Conservation (phyloP, 53 echinoderm and acorn worm species). For the Holothuria leucospilota region DNA sequence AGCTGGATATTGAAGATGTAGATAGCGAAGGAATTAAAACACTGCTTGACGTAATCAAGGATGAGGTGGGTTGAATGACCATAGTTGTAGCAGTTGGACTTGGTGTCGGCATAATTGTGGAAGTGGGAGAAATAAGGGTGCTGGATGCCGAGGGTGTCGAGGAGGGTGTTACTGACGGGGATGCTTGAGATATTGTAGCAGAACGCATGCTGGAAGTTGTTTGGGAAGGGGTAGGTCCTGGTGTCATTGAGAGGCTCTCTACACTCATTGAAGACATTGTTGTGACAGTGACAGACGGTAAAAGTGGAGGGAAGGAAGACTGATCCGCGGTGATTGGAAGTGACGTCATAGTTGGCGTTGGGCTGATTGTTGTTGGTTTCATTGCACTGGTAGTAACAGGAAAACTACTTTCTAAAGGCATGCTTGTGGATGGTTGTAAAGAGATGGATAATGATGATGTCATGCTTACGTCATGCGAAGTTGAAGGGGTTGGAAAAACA, state of each 20-base stretch:
- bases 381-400: too few species aligned
- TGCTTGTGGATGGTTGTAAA: background rate
- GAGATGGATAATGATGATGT: background rate
- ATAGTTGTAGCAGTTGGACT: too few species aligned
- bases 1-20: too few species aligned
- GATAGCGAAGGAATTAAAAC: too few species aligned
- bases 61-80: too few species aligned
- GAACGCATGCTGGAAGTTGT: background rate
- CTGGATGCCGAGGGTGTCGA: background rate
- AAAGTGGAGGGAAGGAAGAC: too few species aligned
- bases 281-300: too few species aligned
- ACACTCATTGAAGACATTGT: too few species aligned
- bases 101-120: too few species aligned
- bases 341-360: background rate
- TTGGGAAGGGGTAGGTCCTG: background rate
- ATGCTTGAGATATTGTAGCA: background rate
- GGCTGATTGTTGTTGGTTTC: background rate
- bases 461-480: background rate
- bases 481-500: background rate
- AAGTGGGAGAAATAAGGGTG: too few species aligned
- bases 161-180: background rate
- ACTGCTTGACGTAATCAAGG: too few species aligned
- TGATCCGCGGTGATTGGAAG: background rate
- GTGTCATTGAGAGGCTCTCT: too few species aligned
- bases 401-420: background rate